phyloP scores from a whole-genome alignment of 2,113 vertebrate species.

The Castor canadensis region DNA sequence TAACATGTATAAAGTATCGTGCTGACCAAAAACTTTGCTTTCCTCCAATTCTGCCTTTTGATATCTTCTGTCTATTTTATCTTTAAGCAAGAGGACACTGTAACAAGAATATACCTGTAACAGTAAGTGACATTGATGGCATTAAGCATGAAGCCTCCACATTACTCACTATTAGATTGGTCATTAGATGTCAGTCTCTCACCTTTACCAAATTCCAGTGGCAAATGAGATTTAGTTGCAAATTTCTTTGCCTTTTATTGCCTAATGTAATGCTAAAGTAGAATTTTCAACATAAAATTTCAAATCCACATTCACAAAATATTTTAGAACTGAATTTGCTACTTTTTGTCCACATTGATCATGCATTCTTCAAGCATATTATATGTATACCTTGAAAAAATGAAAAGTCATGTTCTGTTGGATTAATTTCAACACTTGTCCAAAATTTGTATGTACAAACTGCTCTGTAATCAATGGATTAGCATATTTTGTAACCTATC shows the following conservation, averaged over 20 bases:
- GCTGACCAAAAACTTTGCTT: background rate
- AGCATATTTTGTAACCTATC: background rate
- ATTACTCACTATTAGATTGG: constrained; percentile 24
- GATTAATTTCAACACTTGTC: background rate
- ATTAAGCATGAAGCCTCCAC: constrained; percentile 23
- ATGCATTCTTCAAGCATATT: background rate
- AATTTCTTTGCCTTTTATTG: background rate
- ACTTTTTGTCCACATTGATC: background rate
- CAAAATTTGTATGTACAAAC: background rate
- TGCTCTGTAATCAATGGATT: background rate
- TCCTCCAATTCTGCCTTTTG: background rate
- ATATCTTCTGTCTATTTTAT: background rate
- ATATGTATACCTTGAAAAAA: background rate
- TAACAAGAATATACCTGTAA: background rate
- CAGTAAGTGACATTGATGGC: constrained; percentile 42
- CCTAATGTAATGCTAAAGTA: background rate
- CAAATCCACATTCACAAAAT: background rate
- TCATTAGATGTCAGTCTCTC: constrained; percentile 24
- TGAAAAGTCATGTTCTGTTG: background rate
- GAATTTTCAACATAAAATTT: background rate
- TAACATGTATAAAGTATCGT: background rate
- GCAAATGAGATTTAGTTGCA: background rate
- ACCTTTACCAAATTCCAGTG: constrained; percentile 13
- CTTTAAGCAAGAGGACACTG: background rate
- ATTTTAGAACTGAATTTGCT: background rate